Conservation (phyloP, 2,888 invertebrate species). For the Meandrusa payeni region DNA sequence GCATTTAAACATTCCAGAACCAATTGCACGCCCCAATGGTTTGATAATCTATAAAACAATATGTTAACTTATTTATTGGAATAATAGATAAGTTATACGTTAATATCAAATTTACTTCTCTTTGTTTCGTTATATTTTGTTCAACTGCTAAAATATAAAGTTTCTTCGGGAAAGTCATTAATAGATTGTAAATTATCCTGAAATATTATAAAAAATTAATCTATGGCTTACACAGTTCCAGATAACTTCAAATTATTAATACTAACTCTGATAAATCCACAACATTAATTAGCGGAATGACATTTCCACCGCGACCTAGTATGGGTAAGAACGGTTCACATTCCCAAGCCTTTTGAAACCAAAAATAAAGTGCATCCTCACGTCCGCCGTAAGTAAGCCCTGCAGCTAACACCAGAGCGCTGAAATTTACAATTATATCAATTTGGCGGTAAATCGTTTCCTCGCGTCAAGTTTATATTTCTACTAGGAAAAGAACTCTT, state of each 20-base stretch:
- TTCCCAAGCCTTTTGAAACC: constrained; percentile 85
- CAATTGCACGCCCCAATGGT: constrained; percentile 74
- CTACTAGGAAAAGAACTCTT: too few species aligned
- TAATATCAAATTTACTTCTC: constrained; percentile 58
- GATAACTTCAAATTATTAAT: constrained; percentile 12
- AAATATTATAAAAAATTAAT: too few species aligned
- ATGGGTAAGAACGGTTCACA: constrained; percentile 81
- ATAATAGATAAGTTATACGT: too few species aligned
- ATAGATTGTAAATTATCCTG: constrained; percentile 69
- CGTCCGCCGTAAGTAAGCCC: constrained; percentile 84
- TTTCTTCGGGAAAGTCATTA: constrained; percentile 76
- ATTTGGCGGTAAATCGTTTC: too few species aligned
- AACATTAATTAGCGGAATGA: constrained; percentile 83
- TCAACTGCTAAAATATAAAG: constrained; percentile 84
- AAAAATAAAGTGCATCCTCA: constrained; percentile 81
- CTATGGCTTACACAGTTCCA: too few species aligned
- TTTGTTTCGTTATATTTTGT: constrained; percentile 75
- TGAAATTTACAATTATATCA: too few species aligned
- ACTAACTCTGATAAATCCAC: constrained; percentile 80
- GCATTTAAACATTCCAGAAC: constrained; percentile 78
- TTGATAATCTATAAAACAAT: constrained; percentile 72
- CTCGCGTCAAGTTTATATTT: too few species aligned
- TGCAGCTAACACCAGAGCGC: constrained; percentile 76
- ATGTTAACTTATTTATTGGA: too few species aligned
- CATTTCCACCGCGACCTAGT: constrained; percentile 79